Base-by-base conservation (phyloP, 2,888 invertebrate species). In the Trissoscelio sp. region DNA sequence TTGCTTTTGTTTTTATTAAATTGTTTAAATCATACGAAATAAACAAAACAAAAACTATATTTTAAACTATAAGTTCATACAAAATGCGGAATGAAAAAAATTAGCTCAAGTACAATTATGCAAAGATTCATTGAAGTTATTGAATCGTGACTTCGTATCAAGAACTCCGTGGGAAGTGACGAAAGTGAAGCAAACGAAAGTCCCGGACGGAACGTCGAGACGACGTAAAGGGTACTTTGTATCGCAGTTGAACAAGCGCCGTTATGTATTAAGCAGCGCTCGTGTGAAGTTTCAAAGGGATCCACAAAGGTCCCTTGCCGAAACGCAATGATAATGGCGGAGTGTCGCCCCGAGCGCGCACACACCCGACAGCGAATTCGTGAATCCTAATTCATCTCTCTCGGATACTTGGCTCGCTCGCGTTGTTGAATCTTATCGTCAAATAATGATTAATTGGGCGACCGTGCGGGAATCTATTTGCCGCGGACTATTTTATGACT, bases 211-310 rank as follows among this genome's bases (percentile, higher is more conserved):
- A 62, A 28, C 16, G 44, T 5, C 31, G 57, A 55, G 44, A 57
- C 11, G 20, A 20, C 24, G 14, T 46, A 46, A 46, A 70, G 31
- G n/a, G 28, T 60, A 46, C 69, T 70, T 70, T 70, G 69, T 57
- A 51, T 34, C 46, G 46, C 18, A 46, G 34, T 58, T 58, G 37
- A 70, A 48, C 37, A 39, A 58, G 34, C 70, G 37, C 37, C 48
- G 58, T 24, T 60, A 48, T 39, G 51, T 60, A 60, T 70, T 58
- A 70, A 42, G 28, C 22, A 9, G 18, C 28, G 46, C 31, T 31
- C 20, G 28, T 46, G 62, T 44, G 44, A 62, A 60, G 46, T 70
- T 70, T 48, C 70, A 60, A 58, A 70, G 58, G 58, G 48, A 48
- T 5, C 16, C 24, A 16, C 58, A 70, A 44, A 70, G 48, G 69